Evolutionary conservation across 2,888 invertebrate species (phyloP), one percentile per base, ranked within the genome.

Genomic region (Latrodectus hesperus): DNA sequence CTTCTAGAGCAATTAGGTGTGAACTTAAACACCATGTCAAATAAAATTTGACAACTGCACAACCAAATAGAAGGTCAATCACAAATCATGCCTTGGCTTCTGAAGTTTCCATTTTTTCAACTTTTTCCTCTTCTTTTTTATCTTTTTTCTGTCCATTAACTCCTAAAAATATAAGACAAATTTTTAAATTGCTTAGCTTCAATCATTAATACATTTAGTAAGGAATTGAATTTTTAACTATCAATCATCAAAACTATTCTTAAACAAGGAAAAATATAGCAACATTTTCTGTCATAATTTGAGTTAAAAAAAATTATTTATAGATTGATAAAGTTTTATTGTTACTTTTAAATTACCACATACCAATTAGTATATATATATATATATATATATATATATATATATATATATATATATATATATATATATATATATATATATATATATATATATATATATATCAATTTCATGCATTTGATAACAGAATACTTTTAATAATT

Each of bases 71-170:
- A 67, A 22, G 17, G 1, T 68, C 14, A 78, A 9, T 73, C n/a
- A 16, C 65, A 38, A 49, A 65, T 72, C 64, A 86, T 75, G 85
- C 79, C 71, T 89, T 78, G 49, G 71, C 55, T 12, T 84, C 85
- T 14, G 80, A 65, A 67, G 86, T 87, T 76, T 89, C 89, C 85
- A 89, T 86, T 71, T 81, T 81, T 38, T 86, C 86, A 22, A 38
- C 14, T n/a, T 92, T 93, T 90, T 72, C 83, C 4, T 92, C 93
- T 90, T 94, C 94, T 87, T 94, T 94, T 90, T 94, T 94, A 75
- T 94, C 93, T 91, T 94, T 94, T 91, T 94, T 94, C 73, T 81
- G 81, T 10, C 94, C 94, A 90, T 93, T 93, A 86, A 93, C 94
- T 91, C 93, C 94, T 93, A 90, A 74, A 91, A 88, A 86, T 90